These are phyloP conservation scores for Drosophila carrolli DNA, from an alignment of 1,140 invertebrate species.

Conservation along the genomic window DNA sequence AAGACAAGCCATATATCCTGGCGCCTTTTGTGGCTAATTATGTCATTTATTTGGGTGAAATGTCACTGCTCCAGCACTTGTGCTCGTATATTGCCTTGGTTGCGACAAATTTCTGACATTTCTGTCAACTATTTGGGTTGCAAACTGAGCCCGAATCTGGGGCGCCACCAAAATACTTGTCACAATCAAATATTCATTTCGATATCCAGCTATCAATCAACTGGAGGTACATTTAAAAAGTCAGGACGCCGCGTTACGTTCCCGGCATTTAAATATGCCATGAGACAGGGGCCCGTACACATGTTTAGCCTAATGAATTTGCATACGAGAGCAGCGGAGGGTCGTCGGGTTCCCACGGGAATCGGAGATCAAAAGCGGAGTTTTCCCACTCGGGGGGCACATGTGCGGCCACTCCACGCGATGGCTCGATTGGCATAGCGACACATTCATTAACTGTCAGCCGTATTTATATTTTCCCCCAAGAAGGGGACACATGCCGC, in stretches of 20 bases:
- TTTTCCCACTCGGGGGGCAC: constrained; percentile 22
- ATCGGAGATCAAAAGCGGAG: constrained; percentile 50
- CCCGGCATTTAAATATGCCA: constrained; percentile 37
- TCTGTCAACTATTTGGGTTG: constrained; percentile 46
- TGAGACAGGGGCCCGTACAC: constrained; percentile 28
- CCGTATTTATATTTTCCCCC: neutral
- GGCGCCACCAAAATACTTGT: neutral
- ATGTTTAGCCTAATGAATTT: constrained; percentile 56
- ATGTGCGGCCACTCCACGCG: constrained; percentile 6
- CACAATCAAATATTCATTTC: constrained; percentile 36
- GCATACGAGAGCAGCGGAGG: constrained; percentile 29
- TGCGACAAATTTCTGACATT: constrained; percentile 49
- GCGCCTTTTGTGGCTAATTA: constrained; percentile 55
- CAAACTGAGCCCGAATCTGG: neutral
- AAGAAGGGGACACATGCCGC: constrained; percentile 13
- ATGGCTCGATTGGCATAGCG: constrained; percentile 33
- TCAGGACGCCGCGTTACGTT: constrained; percentile 5
- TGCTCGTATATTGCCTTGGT: constrained; percentile 4
- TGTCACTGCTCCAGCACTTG: constrained; percentile 7
- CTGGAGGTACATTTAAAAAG: neutral
- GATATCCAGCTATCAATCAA: constrained; percentile 35
- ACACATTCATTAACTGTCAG: constrained; percentile 50
- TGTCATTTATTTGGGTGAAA: constrained; percentile 40
- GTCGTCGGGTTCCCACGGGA: constrained; percentile 15
- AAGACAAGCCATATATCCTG: constrained; percentile 19